Conservation (phyloP, 2,888 invertebrate genomes). For the Pyrrhosoma nymphula region DNA sequence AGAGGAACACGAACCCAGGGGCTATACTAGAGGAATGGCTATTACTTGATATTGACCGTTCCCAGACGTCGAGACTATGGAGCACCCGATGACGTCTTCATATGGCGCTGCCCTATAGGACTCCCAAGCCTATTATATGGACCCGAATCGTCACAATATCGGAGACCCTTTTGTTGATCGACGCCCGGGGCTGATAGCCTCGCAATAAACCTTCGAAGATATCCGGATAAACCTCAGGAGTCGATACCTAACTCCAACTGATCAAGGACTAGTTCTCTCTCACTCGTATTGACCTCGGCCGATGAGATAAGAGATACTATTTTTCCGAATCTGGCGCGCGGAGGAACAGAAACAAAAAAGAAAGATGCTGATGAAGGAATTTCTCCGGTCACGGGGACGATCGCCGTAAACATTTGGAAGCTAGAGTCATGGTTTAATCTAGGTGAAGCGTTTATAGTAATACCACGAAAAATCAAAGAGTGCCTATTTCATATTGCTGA, state of each 20-base stretch:
- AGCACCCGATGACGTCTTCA: neutral
- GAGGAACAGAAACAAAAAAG: neutral
- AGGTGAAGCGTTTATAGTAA: too few relatives aligned
- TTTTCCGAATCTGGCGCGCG: neutral
- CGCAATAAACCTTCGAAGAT: neutral
- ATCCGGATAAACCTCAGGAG: neutral
- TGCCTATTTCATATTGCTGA: too few relatives aligned
- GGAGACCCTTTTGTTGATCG: neutral
- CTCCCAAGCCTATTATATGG: neutral
- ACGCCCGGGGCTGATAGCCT: neutral
- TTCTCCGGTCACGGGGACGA: neutral
- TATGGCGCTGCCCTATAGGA: neutral
- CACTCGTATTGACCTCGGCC: neutral
- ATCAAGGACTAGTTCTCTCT: neutral
- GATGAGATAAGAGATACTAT: neutral
- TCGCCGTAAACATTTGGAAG: neutral
- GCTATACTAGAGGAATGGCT: neutral
- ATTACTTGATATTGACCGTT: neutral
- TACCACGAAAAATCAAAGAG: too few relatives aligned
- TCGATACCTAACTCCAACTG: neutral
- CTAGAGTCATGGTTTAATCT: too few relatives aligned
- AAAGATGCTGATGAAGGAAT: neutral
- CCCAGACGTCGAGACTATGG: neutral
- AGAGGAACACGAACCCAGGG: neutral
- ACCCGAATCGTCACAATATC: neutral